Conservation (phyloP, 1,140 invertebrate species). For the Hypothenemus hampei region DNA sequence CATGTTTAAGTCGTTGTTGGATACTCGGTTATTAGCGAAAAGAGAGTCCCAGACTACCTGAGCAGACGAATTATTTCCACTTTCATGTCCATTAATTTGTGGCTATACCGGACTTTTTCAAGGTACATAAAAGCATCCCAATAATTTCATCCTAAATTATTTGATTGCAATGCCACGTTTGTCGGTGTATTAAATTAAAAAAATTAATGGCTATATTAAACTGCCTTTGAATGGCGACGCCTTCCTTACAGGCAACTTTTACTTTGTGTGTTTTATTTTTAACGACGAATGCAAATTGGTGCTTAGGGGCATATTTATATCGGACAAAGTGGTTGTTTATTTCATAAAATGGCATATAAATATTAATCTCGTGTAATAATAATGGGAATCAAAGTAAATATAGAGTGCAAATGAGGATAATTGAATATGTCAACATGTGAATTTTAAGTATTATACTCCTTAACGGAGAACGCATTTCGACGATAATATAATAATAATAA, state of each 20-base stretch:
- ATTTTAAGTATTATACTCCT: constrained; percentile 6
- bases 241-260: constrained; percentile 14
- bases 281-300: constrained; percentile 18
- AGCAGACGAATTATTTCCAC: too few species aligned
- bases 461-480: too few species aligned
- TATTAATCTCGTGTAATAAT: constrained; percentile 14
- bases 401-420: constrained; percentile 8
- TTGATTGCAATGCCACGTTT: constrained; percentile 8
- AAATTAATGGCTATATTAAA: constrained; percentile 22
- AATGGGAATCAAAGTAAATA: constrained; percentile 16
- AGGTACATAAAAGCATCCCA: constrained; percentile 6
- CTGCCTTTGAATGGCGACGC: constrained; percentile 14
- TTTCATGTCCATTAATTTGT: constrained; percentile 13
- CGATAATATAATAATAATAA: too few species aligned
- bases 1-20: too few species aligned
- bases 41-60: too few species aligned
- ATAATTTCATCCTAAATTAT: constrained; percentile 15
- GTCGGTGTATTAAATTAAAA: constrained; percentile 17
- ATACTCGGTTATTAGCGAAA: too few species aligned
- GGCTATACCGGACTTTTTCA: constrained; percentile 7
- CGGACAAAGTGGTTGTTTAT: constrained; percentile 21
- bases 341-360: constrained; percentile 14
- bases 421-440: constrained; percentile 16
- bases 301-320: constrained; percentile 17
- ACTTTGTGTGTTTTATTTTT: constrained; percentile 18